Evolutionary conservation across 2,113 vertebrate species (phyloP), one percentile per base, ranked within the genome.

Genomic region (Caloenas nicobarica): DNA sequence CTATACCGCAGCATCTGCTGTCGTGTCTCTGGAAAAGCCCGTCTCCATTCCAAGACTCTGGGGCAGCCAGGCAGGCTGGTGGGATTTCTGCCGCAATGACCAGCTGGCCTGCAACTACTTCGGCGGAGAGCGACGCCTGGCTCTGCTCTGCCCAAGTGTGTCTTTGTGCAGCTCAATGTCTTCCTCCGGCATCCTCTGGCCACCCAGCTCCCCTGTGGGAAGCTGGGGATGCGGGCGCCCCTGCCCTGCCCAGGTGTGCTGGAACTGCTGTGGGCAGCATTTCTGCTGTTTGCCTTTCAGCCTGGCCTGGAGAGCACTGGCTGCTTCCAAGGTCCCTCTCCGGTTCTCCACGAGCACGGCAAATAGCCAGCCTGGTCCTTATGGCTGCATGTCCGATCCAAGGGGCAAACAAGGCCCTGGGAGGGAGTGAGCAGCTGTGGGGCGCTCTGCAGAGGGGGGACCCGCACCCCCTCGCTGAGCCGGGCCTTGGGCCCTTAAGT

Each of bases 331-430:
- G n/a, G 38, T 89, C 46, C 83, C 34, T 85, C 18, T 5, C n/a
- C 38, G 23, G 1, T 51, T 70, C 31, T 57, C 36, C 36, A 40
- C 3, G 2, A 70, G 46, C 33, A 13, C 4, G 17, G 51, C 38
- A 57, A 34, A 60, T 40, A 31, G 31, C 34, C 57, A 85, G n/a
- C 29, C 81, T 57, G 33, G 54, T 62, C 46, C n/a, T 72, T 54
- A 16, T 0, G 2, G 25, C 53, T 3, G 0, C 5, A 2, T 71
- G 22, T 54, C 36, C 2, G 3, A 71, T 71, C 14, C 0, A 0
- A 88, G 17, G 53, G 58, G 23, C 61, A 36, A 44, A 57, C 48
- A 50, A 50, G 48, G 15, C 48, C 48, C 25, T 62, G 74, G 16
- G 24, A 65, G 34, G 46, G 42, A 57, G 31, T 1, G 4, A 81